Percentiles rank a stretch among this genome's conserved stretches.
Evolutionary conservation across 2,113 vertebrate genomes (phyloP).

Genomic region (Cebidichthys violaceus): DNA sequence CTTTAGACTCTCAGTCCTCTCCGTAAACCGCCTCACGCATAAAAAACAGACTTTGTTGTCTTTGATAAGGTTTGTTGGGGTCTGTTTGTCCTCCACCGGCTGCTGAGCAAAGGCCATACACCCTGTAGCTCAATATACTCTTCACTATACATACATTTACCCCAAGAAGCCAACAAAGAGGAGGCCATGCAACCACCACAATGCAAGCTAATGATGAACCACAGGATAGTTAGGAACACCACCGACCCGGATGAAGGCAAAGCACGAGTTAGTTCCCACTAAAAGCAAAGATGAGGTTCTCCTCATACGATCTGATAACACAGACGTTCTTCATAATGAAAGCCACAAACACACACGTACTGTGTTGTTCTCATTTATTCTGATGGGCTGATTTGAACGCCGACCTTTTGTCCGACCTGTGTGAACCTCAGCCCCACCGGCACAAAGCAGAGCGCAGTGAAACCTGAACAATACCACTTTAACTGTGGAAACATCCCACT

Average conservation of each 20-base stretch:
- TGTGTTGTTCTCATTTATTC: slow-evolving; percentile 2
- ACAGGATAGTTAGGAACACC: not conserved
- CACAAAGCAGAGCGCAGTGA: slow-evolving; percentile 21
- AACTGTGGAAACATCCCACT: slow-evolving; percentile 42
- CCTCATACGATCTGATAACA: slow-evolving; percentile 3
- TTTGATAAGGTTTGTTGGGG: not conserved
- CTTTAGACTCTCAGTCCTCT: slow-evolving; percentile 50
- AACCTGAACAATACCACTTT: slow-evolving; percentile 27
- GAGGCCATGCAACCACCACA: not conserved
- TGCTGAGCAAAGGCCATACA: slow-evolving; percentile 53
- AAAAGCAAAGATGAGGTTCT: not conserved
- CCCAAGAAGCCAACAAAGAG: not conserved
- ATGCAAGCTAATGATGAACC: not conserved
- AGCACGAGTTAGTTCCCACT: not conserved
- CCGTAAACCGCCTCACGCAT: not conserved
- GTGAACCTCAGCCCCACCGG: slow-evolving; percentile 4
- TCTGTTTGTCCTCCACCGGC: not conserved
- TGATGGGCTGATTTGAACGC: not conserved
- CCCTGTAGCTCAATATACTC: not conserved
- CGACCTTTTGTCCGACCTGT: slow-evolving; percentile 10
- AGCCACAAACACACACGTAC: slow-evolving; percentile 23
- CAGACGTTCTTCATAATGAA: slow-evolving; percentile 38
- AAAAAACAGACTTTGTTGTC: slow-evolving; percentile 8
- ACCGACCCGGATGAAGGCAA: not conserved
- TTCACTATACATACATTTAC: too few species aligned